Base-by-base conservation (phyloP, 2,888 invertebrate genomes). In the Chymomyza fuscimana region DNA sequence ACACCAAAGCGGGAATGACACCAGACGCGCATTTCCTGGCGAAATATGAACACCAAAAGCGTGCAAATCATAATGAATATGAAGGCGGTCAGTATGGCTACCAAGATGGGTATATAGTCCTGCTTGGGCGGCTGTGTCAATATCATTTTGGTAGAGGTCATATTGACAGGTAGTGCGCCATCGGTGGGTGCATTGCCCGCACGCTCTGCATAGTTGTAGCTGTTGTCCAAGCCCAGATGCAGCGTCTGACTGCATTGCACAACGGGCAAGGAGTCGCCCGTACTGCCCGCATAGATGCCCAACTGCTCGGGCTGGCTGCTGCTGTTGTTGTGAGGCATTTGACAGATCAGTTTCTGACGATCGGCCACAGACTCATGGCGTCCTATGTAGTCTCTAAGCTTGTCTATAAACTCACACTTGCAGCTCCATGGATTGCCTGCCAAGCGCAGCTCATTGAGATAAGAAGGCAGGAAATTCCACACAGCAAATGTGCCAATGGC, bases 391-490 rank as follows among this genome's bases (percentile, higher is more conserved):
- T 94, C 94, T 87, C 96, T 94, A 89, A 96, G 95, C 91, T 95
- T 95, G 86, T 95, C 95, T 82, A 97, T 93, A 92, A 96, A 97
- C 80, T 94, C 94, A 92, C 98, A 98, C 89, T 96, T 96, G 92
- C 98, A 98, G 91, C 95, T 95, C 97, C 97, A 96, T 29, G 96
- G 95, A 92, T 97, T 97, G 85, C 94, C 93, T 70, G 94, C 94
- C 87, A 97, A 94, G 88, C 96, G 95, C 87, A 96, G 94, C 85
- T 94, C 94, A 76, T 93, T 93, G 73, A 94, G 92, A 89, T 94
- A 93, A 60, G 94, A 94, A 90, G 95, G 93, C 90, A 94, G 93
- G 64, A 91, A 90, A 91, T 94, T 93, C 96, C 97, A 97, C 81
- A 97, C 95, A 78, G 96, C 95, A 90, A 97, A 97, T 68, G 94